A percentile compares a stretch with the other conserved stretches of the same genome.
Conservation (phyloP, 2,888 invertebrate species). For the Dynastes maya region DNA sequence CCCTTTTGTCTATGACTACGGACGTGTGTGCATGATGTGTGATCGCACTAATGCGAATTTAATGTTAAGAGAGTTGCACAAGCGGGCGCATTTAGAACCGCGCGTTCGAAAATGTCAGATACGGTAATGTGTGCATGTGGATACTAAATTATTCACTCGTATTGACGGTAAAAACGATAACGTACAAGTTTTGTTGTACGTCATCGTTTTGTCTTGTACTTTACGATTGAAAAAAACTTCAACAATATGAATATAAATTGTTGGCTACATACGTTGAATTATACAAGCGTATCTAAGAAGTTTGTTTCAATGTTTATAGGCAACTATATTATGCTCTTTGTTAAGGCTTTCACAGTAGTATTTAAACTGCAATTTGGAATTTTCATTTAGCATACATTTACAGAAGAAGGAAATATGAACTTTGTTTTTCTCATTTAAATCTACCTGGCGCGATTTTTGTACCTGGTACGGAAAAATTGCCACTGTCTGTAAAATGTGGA, state of each 20-base stretch:
- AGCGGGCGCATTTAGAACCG: constrained; percentile 12
- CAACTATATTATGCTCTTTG: no score
- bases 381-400: no score
- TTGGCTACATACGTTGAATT: neutral
- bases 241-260: neutral
- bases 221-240: neutral
- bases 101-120: constrained; percentile 38
- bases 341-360: no score
- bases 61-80: constrained; percentile 40
- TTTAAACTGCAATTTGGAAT: no score
- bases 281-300: no score
- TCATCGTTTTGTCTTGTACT: neutral
- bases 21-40: constrained; percentile 41
- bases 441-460: no score
- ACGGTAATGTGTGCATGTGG: constrained; percentile 17
- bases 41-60: constrained; percentile 41
- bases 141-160: constrained; percentile 11
- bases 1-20: constrained; percentile 43
- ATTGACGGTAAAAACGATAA: constrained; percentile 21
- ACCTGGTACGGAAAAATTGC: no score
- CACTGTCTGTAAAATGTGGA: no score
- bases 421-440: no score
- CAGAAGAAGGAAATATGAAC: no score
- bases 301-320: no score
- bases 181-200: neutral